Base-by-base conservation (phyloP, 2,797 vertebrate genomes). In the Phoxinus dragarum region DNA sequence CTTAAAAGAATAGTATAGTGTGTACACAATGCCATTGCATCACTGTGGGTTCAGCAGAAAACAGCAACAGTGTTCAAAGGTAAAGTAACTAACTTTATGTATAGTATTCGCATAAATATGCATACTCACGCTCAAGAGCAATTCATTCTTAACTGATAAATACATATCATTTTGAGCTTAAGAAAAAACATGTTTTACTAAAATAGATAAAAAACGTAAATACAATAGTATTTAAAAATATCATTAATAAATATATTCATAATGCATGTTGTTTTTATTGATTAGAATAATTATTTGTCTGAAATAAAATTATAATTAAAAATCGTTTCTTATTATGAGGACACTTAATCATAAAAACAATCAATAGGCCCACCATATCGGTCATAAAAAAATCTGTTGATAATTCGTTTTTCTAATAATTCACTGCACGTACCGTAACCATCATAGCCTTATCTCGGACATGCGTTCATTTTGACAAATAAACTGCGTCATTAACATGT, bases 401-500 rank as follows among this genome's bases (percentile, higher is more conserved):
- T 54, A 36, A 77, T 77, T 42, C 23, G 49, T 27, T 31, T 64
- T 31, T 21, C 16, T 12, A 44, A 56, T 44, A 78, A 64, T 21
- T 64, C 40, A 79, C 9, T 12, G 56, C n/a, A 64, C 16, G 75
- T 21, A 66, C 5, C 31, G 9, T 23, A 40, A 5, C 38, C 56
- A 19, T 27, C 16, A 42, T 5, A 34, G 31, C 31, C 61, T 64
- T 27, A 56, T 54, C 6, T 40, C 31, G 5, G 5, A 14, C 31
- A 14, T 54, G 49, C 49, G 75, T 77, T 59, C 76, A 27, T 79
- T 79, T 31, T 44, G 6, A 79, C n/a, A 79, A 44, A 64, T 27
- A 19, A 64, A 44, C 75, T 77, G 54, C 75, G 75, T 56, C 75
- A 77, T 77, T n/a, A 59, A 77, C 8, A 61, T 64, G 17, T 21